These are phyloP conservation scores for Ceratosolen fusciceps DNA, from an alignment of 1,140 invertebrate genomes.

Conservation along the genomic window DNA sequence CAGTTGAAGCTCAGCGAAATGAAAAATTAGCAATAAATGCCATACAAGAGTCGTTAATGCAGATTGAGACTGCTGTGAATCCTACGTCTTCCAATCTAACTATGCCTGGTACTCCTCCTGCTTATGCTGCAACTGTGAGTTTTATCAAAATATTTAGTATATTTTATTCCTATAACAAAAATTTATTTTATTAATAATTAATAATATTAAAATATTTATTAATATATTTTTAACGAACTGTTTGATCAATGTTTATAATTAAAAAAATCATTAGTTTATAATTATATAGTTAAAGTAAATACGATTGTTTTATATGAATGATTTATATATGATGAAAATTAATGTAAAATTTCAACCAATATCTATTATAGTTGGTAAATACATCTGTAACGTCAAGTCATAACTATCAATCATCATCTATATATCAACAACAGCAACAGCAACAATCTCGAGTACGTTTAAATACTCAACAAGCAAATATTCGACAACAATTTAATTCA, in stretches of 20 bases:
- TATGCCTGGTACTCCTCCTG: slow-evolving; percentile 75
- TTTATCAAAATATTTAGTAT: too few relatives aligned
- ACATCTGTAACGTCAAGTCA: slow-evolving; percentile 67
- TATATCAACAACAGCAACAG: slow-evolving; percentile 66
- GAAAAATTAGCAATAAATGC: slow-evolving; percentile 89
- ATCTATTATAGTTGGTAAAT: slow-evolving; percentile 60
- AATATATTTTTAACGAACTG: too few relatives aligned
- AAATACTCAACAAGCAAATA: slow-evolving; percentile 59
- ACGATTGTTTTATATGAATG: too few relatives aligned
- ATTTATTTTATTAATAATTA: too few relatives aligned
- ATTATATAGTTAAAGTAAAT: too few relatives aligned
- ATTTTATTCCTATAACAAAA: too few relatives aligned
- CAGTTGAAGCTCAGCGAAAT: slow-evolving; percentile 71
- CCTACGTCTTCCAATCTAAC: slow-evolving; percentile 77
- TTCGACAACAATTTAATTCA: slow-evolving; percentile 65
- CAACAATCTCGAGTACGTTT: slow-evolving; percentile 66
- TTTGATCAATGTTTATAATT: too few relatives aligned
- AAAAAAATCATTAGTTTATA: too few relatives aligned
- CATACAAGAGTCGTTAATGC: slow-evolving; percentile 93
- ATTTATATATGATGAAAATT: too few relatives aligned
- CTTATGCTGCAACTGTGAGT: slow-evolving; percentile 78
- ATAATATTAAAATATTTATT: too few relatives aligned
- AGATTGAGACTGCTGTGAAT: slow-evolving; percentile 79
- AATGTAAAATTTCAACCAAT: too few relatives aligned
- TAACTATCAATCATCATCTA: slow-evolving; percentile 70